Conservation (phyloP, 1,140 invertebrate species). For the Cydia fagiglandana region DNA sequence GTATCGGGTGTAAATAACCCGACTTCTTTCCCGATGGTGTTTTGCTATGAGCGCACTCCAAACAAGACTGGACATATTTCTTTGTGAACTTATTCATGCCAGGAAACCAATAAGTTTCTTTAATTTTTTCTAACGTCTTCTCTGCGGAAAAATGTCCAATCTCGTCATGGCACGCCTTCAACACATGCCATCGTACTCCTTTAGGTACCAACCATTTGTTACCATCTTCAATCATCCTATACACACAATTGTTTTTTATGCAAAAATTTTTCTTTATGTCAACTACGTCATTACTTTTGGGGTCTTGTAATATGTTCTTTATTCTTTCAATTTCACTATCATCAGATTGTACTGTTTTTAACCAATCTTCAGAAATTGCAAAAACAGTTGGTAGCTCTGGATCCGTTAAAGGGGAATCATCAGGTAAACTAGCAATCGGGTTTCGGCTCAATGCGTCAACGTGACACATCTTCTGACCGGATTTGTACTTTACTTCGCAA, state of each 20-base stretch:
- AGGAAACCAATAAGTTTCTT: constrained; percentile 38
- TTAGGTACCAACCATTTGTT: constrained; percentile 27
- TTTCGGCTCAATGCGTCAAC: constrained; percentile 51
- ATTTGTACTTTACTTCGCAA: constrained; percentile 47
- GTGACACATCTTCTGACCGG: constrained; percentile 46
- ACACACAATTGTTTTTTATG: background rate
- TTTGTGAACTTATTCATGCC: constrained; percentile 33
- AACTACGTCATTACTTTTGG: background rate
- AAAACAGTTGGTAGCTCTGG: background rate
- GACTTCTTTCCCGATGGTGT: constrained; percentile 28
- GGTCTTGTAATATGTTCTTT: constrained; percentile 6
- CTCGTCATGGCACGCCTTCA: constrained; percentile 31
- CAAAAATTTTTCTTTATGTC: constrained; percentile 21
- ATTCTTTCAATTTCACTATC: constrained; percentile 19
- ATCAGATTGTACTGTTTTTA: constrained; percentile 21
- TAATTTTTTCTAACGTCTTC: constrained; percentile 33
- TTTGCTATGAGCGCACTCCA: constrained; percentile 36
- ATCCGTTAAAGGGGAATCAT: background rate
- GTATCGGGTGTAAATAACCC: constrained; percentile 31
- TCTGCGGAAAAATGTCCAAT: constrained; percentile 35
- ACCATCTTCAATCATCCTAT: background rate
- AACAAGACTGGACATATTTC: constrained; percentile 35
- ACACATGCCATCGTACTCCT: constrained; percentile 28
- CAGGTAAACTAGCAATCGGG: background rate
- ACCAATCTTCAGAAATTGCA: background rate